Evolutionary conservation across 2,797 vertebrate species (phyloP), one percentile per base, ranked within the genome.

Genomic region (Enteromius trimaculatus): DNA sequence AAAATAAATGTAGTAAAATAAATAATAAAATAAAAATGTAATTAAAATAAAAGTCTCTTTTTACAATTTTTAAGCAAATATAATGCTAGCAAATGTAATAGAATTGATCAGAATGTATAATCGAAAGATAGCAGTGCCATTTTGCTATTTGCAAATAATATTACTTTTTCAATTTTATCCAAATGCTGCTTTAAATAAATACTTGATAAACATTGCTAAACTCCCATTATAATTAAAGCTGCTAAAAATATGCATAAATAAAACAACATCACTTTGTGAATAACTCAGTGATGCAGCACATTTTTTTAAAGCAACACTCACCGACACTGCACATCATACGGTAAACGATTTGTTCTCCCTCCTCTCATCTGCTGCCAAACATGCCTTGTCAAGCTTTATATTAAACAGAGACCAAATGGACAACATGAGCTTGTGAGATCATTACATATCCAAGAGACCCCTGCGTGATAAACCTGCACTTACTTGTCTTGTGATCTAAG

Each of bases 401-500:
- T 51, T 11, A 37, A n/a, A 58, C 21, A 55, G 31, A 75, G 31
- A 4, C 19, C 19, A 53, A 53, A 74, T 3, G 1, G 17, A 64
- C 16, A 75, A 44, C 16, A 17, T 77, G 34, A 10, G 34, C 31
- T 60, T 58, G 26, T 62, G 58, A 77, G 23, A 65, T 31, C 74
- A 77, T 55, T 77, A 42, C 34, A 75, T 19, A 58, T 77, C 31
- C 37, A 21, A 31, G 34, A 60, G 74, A 44, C 37, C 16, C 14
- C 1, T 11, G 17, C 31, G 31, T 81, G 81, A 83, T 64, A 62
- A 77, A 82, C 66, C 51, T 62, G 21, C 69, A 65, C 26, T 44
- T 78, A 71, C 70, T 55, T 79, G 65, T 83, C 60, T 71, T 84
- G 82, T 70, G 85, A 80, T 85, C 49, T 69, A 78, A 84, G 83